Conservation (phyloP, 2,113 vertebrate genomes). For the Marmota flaviventris region DNA sequence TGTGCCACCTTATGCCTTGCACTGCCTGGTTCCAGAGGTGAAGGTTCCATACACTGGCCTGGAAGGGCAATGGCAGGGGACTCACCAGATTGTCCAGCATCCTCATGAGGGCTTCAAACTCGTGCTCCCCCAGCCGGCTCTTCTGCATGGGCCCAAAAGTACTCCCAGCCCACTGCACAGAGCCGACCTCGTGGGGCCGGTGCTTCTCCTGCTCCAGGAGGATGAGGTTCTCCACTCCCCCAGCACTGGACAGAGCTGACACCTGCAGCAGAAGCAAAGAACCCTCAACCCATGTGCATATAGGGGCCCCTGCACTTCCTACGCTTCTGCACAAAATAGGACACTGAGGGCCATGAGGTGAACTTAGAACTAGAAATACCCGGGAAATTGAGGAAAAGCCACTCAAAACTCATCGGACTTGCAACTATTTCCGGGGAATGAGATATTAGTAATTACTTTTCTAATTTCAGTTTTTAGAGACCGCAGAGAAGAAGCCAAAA, state of each 20-base stretch:
- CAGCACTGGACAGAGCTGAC: constrained; percentile 93
- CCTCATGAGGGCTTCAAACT: constrained; percentile 99
- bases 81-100: constrained; percentile 97
- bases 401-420: neutral
- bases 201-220: constrained; percentile 93
- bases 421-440: neutral
- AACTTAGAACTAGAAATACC: neutral
- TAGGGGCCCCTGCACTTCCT: neutral
- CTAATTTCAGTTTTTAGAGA: neutral
- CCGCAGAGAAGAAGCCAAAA: neutral
- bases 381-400: neutral
- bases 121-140: constrained; percentile 95
- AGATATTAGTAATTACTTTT: neutral
- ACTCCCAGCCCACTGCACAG: constrained; percentile 95
- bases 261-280: constrained; percentile 85
- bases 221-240: constrained; percentile 94
- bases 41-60: neutral
- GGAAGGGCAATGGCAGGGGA: neutral
- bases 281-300: neutral
- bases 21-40: neutral
- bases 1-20: neutral
- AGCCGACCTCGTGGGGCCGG: constrained; percentile 90
- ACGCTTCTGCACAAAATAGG: fast-evolving
- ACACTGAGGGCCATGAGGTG: neutral
- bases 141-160: constrained; percentile 98